A percentile compares a stretch with the other conserved stretches of the same genome.
These are phyloP conservation scores for Chiloscyllium punctatum DNA, from an alignment of 2,797 vertebrate species.

Conservation along the genomic window DNA sequence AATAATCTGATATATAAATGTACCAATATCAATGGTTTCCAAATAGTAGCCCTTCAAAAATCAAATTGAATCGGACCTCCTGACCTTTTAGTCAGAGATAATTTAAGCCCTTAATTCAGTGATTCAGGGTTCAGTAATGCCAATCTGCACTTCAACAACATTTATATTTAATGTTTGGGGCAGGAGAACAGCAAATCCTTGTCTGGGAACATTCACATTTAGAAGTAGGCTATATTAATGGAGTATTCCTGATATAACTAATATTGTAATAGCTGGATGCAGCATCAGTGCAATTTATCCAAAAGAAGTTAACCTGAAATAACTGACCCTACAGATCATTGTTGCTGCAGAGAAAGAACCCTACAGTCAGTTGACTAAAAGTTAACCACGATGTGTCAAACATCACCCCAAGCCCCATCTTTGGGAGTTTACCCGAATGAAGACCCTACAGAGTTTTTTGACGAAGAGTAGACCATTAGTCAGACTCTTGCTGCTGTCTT, in stretches of 20 bases:
- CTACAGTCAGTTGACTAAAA: neutral
- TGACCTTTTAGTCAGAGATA: neutral
- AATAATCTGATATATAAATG: constrained; percentile 5
- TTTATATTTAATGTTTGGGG: neutral
- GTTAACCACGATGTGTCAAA: neutral
- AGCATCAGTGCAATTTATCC: neutral
- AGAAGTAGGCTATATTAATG: neutral
- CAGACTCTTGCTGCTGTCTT: neutral
- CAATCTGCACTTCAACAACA: neutral
- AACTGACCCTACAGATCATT: neutral
- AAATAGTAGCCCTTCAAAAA: neutral
- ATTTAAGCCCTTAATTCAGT: neutral
- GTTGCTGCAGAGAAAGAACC: neutral
- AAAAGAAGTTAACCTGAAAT: neutral
- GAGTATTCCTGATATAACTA: neutral
- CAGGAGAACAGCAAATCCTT: neutral
- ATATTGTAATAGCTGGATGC: neutral
- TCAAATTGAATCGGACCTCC: neutral
- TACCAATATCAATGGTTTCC: neutral
- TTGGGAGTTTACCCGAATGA: neutral
- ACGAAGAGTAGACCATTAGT: neutral
- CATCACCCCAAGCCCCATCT: neutral
- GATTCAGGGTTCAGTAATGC: neutral
- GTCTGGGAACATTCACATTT: neutral
- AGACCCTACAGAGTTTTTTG: neutral